These are phyloP conservation scores for Lapara coniferarum DNA, from an alignment of 2,888 invertebrate species.

Conservation along the genomic window DNA sequence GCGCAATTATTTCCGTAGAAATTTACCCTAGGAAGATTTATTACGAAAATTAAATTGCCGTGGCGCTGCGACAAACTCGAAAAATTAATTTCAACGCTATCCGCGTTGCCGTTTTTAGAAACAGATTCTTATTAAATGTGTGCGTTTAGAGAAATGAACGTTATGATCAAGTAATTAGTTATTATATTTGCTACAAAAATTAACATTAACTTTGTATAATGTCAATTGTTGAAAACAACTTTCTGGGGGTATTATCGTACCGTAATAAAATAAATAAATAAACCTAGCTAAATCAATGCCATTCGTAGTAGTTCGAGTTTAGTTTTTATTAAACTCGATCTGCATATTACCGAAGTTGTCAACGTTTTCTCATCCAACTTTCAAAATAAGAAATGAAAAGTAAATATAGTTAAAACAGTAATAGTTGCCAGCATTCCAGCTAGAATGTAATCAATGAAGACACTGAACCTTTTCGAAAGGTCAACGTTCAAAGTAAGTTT, in stretches of 20 bases:
- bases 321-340: too few relatives aligned
- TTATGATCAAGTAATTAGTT: neutral
- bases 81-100: conserved; percentile 34
- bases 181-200: neutral
- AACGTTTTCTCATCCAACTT: neutral
- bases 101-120: conserved; percentile 27
- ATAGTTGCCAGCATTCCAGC: neutral
- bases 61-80: conserved; percentile 37
- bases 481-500: neutral
- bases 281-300: too few relatives aligned
- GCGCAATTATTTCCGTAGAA: conserved; percentile 32
- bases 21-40: conserved; percentile 40
- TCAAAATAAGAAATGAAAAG: too few relatives aligned
- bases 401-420: neutral
- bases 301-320: too few relatives aligned
- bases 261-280: too few relatives aligned
- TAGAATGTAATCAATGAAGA: conserved; percentile 17
- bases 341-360: too few relatives aligned
- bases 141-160: neutral
- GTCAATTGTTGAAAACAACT: too few relatives aligned
- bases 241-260: too few relatives aligned
- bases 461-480: conserved; percentile 3
- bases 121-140: conserved; percentile 26
- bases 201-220: too few relatives aligned
- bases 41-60: conserved; percentile 50